These are phyloP conservation scores for Osmerus mordax DNA, from an alignment of 2,113 vertebrate species.

Conservation along the genomic window DNA sequence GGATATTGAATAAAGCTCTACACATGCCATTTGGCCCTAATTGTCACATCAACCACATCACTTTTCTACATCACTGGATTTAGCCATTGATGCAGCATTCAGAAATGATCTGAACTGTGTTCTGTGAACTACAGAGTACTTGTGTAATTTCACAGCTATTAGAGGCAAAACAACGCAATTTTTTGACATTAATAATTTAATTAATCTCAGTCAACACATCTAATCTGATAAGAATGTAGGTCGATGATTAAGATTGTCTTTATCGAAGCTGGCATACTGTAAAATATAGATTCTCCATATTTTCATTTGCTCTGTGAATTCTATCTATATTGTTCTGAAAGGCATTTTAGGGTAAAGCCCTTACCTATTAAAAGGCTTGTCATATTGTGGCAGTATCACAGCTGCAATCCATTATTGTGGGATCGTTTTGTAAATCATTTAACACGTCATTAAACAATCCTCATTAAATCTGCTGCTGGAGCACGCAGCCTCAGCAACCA, in stretches of 20 bases:
- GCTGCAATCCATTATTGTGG: slow-evolving; percentile 46
- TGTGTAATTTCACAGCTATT: too few relatives aligned
- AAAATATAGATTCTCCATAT: background rate
- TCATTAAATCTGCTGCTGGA: slow-evolving; percentile 17
- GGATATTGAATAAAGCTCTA: too few relatives aligned
- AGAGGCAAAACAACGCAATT: background rate
- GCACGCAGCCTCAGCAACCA: slow-evolving; percentile 12
- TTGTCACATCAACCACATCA: too few relatives aligned
- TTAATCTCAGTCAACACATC: background rate
- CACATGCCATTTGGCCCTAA: too few relatives aligned
- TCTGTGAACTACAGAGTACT: too few relatives aligned
- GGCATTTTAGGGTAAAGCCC: background rate
- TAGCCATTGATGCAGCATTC: too few relatives aligned
- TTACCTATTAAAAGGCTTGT: slow-evolving; percentile 25
- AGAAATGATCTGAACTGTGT: too few relatives aligned
- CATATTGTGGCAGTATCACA: slow-evolving; percentile 29
- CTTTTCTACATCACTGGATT: too few relatives aligned
- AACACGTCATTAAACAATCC: slow-evolving; percentile 50
- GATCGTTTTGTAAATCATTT: slow-evolving; percentile 41
- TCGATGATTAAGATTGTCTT: slow-evolving; percentile 13
- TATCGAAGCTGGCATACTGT: background rate
- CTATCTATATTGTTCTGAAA: background rate
- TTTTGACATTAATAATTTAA: background rate
- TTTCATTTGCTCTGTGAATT: slow-evolving; percentile 6
- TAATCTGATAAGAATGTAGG: background rate